A percentile compares a stretch with the other conserved stretches of the same genome.
phyloP scores from a whole-genome alignment of 2,113 vertebrate species.

The Amphiprion ocellaris region DNA sequence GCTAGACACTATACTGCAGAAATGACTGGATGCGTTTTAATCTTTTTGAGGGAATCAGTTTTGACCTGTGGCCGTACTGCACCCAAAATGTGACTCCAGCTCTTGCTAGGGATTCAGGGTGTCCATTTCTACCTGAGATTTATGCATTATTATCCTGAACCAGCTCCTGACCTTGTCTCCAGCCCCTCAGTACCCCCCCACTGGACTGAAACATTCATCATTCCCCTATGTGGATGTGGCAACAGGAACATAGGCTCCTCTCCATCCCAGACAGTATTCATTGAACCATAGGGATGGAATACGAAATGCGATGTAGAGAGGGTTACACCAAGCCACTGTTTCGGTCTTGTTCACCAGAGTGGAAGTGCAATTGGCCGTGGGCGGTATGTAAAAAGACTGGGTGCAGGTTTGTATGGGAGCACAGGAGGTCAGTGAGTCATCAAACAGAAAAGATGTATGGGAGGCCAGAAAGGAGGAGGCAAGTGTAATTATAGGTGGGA shows the following conservation, averaged over 20 bases:
- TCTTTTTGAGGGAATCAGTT: slow-evolving; percentile 21
- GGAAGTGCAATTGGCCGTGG: slow-evolving; percentile 49
- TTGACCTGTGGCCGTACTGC: background rate
- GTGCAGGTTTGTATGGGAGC: slow-evolving; percentile 47
- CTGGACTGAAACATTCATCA: slow-evolving; percentile 30
- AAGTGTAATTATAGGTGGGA: slow-evolving; percentile 6
- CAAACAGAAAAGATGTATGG: slow-evolving; percentile 13
- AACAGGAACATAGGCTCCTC: slow-evolving; percentile 3
- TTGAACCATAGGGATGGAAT: slow-evolving; percentile 35
- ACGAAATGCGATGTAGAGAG: background rate
- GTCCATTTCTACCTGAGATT: slow-evolving; percentile 34
- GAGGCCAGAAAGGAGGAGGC: background rate
- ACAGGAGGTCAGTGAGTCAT: slow-evolving; percentile 53
- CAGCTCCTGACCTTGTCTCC: slow-evolving; percentile 8
- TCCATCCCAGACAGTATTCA: slow-evolving; percentile 48
- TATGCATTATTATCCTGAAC: slow-evolving; percentile 32
- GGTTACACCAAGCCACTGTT: slow-evolving; percentile 27
- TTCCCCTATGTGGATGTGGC: slow-evolving; percentile 28
- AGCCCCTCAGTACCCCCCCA: background rate
- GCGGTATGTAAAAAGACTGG: slow-evolving; percentile 56
- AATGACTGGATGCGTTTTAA: slow-evolving; percentile 31
- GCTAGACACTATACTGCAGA: background rate
- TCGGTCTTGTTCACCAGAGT: slow-evolving; percentile 41
- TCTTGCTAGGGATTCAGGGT: slow-evolving; percentile 23
- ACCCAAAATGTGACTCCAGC: background rate